A percentile compares a stretch with the other conserved stretches of the same genome.
Evolutionary conservation across 2,113 vertebrate genomes (phyloP).

Genomic region (Myrmecobius fasciatus): DNA sequence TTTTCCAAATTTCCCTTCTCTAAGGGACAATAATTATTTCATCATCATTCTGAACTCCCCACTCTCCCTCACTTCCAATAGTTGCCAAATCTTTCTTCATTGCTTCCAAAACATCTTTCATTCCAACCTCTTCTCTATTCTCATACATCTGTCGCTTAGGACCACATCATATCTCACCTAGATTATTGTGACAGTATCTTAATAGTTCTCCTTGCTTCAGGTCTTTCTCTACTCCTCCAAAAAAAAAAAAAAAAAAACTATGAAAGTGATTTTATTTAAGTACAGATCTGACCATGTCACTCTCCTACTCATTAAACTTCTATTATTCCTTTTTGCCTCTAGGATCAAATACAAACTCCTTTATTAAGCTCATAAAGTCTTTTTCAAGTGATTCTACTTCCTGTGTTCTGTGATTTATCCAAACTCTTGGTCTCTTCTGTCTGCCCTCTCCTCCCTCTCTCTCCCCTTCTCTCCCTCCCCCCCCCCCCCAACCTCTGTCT

Average conservation of each 20-base stretch:
- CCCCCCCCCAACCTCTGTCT: too few relatives aligned
- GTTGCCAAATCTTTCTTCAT: not conserved
- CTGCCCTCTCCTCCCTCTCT: too few relatives aligned
- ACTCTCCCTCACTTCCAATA: not conserved
- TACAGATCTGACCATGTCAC: not conserved
- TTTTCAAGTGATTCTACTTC: not conserved
- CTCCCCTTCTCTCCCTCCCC: too few relatives aligned
- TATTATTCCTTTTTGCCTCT: not conserved
- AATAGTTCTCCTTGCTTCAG: not conserved
- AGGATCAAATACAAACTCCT: constrained; percentile 2
- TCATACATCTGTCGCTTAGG: not conserved
- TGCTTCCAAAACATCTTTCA: not conserved
- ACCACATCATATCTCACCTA: not conserved
- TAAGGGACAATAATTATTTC: not conserved
- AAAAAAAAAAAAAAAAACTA: too few relatives aligned
- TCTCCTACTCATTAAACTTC: not conserved
- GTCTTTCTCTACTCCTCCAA: constrained; percentile 10
- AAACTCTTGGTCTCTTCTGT: not conserved
- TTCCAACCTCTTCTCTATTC: not conserved
- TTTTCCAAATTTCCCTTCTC: not conserved
- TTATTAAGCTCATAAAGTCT: not conserved
- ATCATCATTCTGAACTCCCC: not conserved
- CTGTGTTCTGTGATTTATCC: not conserved
- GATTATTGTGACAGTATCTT: not conserved
- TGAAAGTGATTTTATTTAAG: not conserved